A percentile compares a stretch with the other conserved stretches of the same genome.
phyloP scores from a whole-genome alignment of 2,888 invertebrate genomes.

The Helleia helle region DNA sequence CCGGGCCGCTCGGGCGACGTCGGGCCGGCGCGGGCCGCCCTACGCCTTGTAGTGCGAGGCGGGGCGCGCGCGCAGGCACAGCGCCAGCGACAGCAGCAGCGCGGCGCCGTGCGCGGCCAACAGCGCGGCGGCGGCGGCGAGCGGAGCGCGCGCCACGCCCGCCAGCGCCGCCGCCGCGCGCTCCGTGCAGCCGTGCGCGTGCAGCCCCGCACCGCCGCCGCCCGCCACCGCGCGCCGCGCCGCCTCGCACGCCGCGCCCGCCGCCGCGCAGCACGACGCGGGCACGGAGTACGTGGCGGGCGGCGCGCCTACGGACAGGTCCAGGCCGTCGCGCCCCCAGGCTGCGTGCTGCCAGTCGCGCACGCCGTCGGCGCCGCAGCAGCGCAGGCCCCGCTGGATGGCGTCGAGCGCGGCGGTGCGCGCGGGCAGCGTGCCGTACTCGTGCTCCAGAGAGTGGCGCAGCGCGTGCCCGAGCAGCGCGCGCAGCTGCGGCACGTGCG shows the following conservation, averaged over 20 bases:
- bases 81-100: constrained; percentile 51
- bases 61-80: constrained; percentile 46
- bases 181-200: constrained; percentile 37
- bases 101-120: constrained; percentile 44
- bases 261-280: constrained; percentile 40
- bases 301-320: constrained; percentile 50
- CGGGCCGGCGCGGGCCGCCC: no score
- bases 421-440: constrained; percentile 45
- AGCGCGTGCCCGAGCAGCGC: constrained; percentile 34
- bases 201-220: constrained; percentile 30
- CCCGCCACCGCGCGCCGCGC: constrained; percentile 37
- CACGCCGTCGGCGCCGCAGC: constrained; percentile 95
- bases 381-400: constrained; percentile 78
- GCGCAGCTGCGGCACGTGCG: constrained; percentile 47
- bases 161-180: constrained; percentile 38
- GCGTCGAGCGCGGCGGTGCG: constrained; percentile 50
- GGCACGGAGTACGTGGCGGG: constrained; percentile 47
- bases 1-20: no score
- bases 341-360: constrained; percentile 85
- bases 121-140: constrained; percentile 41
- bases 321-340: constrained; percentile 38
- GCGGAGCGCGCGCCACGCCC: constrained; percentile 35
- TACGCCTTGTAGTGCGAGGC: constrained; percentile 45
- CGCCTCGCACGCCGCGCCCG: constrained; percentile 25
- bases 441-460: constrained; percentile 34